phyloP scores from a whole-genome alignment of 2,113 vertebrate genomes.

The Misgurnus anguillicaudatus region DNA sequence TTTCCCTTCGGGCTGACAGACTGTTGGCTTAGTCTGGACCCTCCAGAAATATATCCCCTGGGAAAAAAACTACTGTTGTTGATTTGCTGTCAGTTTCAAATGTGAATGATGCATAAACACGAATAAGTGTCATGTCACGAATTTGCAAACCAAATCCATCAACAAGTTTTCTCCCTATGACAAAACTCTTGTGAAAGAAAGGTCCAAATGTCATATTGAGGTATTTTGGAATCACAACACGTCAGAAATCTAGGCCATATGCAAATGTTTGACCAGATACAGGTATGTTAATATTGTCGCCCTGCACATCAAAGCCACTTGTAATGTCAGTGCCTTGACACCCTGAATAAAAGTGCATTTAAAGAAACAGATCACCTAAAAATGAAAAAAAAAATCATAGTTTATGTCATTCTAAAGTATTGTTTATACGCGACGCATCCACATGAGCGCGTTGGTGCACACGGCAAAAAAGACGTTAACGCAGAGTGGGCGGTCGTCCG shows the following conservation, averaged over 20 bases:
- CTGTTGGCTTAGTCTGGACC: conserved; percentile 1
- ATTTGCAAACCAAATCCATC: background rate
- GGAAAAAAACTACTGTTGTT: background rate
- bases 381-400: background rate
- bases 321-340: conserved; percentile 8
- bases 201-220: background rate
- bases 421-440: background rate
- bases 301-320: conserved; percentile 26
- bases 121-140: conserved; percentile 4
- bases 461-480: too few relatives aligned
- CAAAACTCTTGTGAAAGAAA: background rate
- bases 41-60: background rate
- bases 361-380: background rate
- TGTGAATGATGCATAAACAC: conserved; percentile 18
- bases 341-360: background rate
- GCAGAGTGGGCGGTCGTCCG: too few relatives aligned
- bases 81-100: conserved; percentile 2
- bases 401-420: too few relatives aligned
- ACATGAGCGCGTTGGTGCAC: too few relatives aligned
- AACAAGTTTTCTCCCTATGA: background rate
- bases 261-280: conserved; percentile 26
- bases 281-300: conserved; percentile 25
- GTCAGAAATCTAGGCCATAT: conserved; percentile 33
- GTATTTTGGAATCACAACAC: background rate
- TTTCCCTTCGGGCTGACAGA: conserved; percentile 15